Base-by-base conservation (phyloP, 2,888 invertebrate genomes). In the Zele albiditarsus region DNA sequence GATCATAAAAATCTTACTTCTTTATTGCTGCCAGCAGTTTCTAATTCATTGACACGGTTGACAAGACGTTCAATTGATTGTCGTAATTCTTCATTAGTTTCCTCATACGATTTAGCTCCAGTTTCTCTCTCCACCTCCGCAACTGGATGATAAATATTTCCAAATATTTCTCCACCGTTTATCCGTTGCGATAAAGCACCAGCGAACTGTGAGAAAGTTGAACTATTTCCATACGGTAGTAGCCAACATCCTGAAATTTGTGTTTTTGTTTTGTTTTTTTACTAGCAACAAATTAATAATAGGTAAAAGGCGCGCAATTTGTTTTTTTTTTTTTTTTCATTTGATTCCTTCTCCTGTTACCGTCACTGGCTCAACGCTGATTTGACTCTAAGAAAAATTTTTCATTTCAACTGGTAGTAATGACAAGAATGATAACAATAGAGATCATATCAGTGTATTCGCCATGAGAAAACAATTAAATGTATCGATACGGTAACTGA, bases 191-290 rank as follows among this genome's bases (percentile, higher is more conserved):
- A 28, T 20, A 68, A 72, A 42, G 58, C 57, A 46, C 31, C 58
- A 2, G 74, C 27, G 4, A 76, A 70, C 6, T 68, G 42, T 14
- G 75, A 71, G 12, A 82, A 63, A 42, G 27, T 67, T 46, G 77
- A 67, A 46, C 79, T 73, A 27, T 77, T 42, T 27, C 81, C 33
- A 58, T 77, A 80, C 65, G 82, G 80, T 28, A 84, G 66, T 25
- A 80, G 76, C 83, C 84, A 85, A 53, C 76, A 84, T 62, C 84
- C 88, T 88, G 81, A 81, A 84, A 84, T 71, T 38, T 28, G n/a
- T 69, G 57, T 16, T 33, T 33, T n/a, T n/a, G 6, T 65, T 70
- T 53, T 53, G 8, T 53, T 8, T 53, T n/a, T 53, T 53, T 20
- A 53, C 20, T n/a, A 53, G 6, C 10, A 70, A 14, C 10, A 28